A percentile compares a stretch with the other conserved stretches of the same genome.
These are phyloP conservation scores for Batillaria attramentaria DNA, from an alignment of 1,140 invertebrate genomes.

Conservation along the genomic window DNA sequence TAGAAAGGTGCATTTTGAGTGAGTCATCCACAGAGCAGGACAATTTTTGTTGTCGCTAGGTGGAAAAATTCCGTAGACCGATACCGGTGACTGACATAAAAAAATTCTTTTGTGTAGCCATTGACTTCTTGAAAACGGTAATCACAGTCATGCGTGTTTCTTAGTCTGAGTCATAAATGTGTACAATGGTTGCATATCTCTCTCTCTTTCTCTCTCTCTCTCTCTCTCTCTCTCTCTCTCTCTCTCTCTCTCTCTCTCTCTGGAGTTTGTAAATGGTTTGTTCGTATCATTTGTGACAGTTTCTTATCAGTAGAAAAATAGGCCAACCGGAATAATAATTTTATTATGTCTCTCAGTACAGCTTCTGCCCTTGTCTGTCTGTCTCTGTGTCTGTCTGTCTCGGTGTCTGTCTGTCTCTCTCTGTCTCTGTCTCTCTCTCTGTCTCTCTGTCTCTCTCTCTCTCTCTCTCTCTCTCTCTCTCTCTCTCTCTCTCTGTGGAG, in stretches of 20 bases:
- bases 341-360: not conserved
- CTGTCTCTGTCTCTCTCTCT: constrained; percentile 1
- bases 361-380: not conserved
- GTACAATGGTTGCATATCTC: too few relatives aligned
- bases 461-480: constrained; percentile 15
- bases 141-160: too few relatives aligned
- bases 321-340: not conserved
- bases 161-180: too few relatives aligned
- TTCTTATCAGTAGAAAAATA: not conserved
- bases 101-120: too few relatives aligned
- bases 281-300: not conserved
- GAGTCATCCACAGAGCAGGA: too few relatives aligned
- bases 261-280: not conserved
- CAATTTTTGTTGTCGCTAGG: too few relatives aligned
- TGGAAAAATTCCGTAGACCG: too few relatives aligned
- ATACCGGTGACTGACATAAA: too few relatives aligned
- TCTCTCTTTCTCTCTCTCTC: constrained; percentile 9
- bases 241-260: not conserved
- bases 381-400: constrained; percentile 17
- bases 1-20: too few relatives aligned
- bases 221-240: constrained; percentile 9
- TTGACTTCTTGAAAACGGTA: too few relatives aligned
- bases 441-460: constrained; percentile 17
- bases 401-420: not conserved
- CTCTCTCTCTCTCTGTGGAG: constrained; percentile 1